These are phyloP conservation scores for Odontamblyopus lacepedii DNA, from an alignment of 2,797 vertebrate species.

Conservation along the genomic window DNA sequence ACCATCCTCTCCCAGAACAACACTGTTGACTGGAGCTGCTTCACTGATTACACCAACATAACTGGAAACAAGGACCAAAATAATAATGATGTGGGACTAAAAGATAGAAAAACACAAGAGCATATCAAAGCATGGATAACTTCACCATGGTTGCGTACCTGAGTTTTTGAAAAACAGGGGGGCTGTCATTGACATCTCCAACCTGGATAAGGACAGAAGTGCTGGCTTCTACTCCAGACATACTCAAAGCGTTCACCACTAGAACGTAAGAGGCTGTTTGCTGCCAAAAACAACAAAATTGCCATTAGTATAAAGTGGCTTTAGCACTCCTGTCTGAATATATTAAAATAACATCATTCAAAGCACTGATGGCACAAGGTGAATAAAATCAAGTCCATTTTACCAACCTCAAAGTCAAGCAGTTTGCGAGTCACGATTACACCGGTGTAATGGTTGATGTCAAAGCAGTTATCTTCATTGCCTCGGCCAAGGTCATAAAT, in stretches of 20 bases:
- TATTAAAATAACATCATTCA: background rate
- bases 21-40: constrained; percentile 88
- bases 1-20: constrained; percentile 86
- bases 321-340: background rate
- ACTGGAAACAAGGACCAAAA: constrained; percentile 41
- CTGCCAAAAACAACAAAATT: constrained; percentile 47
- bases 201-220: constrained; percentile 85
- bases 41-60: constrained; percentile 91
- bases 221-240: constrained; percentile 88
- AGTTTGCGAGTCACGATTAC: constrained; percentile 85
- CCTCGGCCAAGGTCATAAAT: constrained; percentile 89
- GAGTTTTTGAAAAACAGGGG: constrained; percentile 83
- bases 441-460: constrained; percentile 90
- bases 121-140: background rate
- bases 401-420: constrained; percentile 88
- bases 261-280: constrained; percentile 77
- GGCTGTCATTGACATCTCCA: constrained; percentile 90
- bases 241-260: constrained; percentile 86
- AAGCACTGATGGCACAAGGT: constrained; percentile 2
- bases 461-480: constrained; percentile 83
- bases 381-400: constrained; percentile 2
- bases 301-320: constrained; percentile 4
- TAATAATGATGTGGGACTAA: constrained; percentile 3
- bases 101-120: background rate
- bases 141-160: constrained; percentile 81